Evolutionary conservation across 2,888 invertebrate genomes (phyloP).

Genomic region (Dryobota labecula): DNA sequence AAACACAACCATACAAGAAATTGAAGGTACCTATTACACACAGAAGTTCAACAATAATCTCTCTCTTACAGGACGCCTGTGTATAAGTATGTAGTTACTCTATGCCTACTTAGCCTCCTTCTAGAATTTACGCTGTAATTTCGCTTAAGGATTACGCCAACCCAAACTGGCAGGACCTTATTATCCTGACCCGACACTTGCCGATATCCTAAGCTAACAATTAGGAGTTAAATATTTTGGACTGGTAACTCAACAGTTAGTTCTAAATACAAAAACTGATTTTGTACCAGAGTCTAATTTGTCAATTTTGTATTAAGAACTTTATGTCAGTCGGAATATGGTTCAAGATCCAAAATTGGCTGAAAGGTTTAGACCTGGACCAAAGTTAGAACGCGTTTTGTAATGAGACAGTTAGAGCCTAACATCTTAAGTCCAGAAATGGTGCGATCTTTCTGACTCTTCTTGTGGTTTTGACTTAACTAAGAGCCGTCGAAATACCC

Average conservation of each 20-base stretch:
- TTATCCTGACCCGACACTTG: background rate
- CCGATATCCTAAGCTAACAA: background rate
- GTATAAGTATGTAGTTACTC: background rate
- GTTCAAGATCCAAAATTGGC: too few species aligned
- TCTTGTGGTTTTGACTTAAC: background rate
- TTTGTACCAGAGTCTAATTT: too few species aligned
- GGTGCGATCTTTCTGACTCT: too few species aligned
- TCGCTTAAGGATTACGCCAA: background rate
- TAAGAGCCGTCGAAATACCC: background rate
- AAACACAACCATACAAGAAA: background rate
- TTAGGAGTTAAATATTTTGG: background rate
- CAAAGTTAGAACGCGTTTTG: too few species aligned
- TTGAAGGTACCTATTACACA: too few species aligned
- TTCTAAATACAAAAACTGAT: too few species aligned
- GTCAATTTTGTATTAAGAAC: too few species aligned
- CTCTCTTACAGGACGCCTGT: background rate
- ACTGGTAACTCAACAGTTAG: background rate
- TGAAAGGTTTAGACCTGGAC: too few species aligned
- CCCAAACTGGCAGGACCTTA: background rate
- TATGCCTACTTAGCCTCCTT: background rate
- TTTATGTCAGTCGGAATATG: too few species aligned
- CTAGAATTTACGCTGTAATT: background rate
- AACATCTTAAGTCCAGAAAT: background rate
- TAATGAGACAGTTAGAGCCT: too few species aligned
- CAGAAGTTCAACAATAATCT: conserved; percentile 23